Conservation (phyloP, 2,888 invertebrate species). For the Lottia scabra region DNA sequence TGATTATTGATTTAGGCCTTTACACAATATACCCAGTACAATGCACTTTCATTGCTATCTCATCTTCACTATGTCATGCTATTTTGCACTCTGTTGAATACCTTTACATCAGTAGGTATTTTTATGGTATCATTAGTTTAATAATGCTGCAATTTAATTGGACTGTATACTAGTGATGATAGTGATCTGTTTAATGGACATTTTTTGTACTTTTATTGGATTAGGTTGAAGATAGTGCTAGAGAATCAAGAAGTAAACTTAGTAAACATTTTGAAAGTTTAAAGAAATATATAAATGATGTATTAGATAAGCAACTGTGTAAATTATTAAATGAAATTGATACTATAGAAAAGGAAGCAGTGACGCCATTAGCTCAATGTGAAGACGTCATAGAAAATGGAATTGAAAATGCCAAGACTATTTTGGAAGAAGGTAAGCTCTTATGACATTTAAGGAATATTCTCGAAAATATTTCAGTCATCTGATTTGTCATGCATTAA, state of each 20-base stretch:
- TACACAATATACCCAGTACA: no score
- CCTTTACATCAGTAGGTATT: no score
- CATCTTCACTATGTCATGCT: no score
- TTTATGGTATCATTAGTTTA: no score
- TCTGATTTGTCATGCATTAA: no score
- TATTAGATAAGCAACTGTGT: constrained; percentile 45
- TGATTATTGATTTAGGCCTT: no score
- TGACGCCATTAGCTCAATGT: constrained; percentile 56
- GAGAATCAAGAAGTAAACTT: constrained; percentile 43
- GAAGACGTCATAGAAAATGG: constrained; percentile 55
- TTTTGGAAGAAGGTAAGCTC: constrained; percentile 59
- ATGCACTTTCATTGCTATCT: no score
- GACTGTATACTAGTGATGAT: no score
- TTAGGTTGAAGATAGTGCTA: constrained; percentile 54
- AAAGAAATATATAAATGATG: constrained; percentile 40
- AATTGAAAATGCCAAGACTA: constrained; percentile 44
- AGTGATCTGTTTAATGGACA: no score
- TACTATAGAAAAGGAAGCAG: constrained; percentile 42
- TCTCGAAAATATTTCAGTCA: no score
- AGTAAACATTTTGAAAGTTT: constrained; percentile 51
- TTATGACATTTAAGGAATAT: neutral
- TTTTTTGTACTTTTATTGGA: neutral
- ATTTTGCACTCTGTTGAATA: no score
- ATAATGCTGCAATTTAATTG: no score
- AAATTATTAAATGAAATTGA: constrained; percentile 50